Percentiles rank a stretch among this genome's conserved stretches.
These are phyloP conservation scores for Trichechus manatus DNA, from an alignment of 2,113 vertebrate species.

Conservation along the genomic window DNA sequence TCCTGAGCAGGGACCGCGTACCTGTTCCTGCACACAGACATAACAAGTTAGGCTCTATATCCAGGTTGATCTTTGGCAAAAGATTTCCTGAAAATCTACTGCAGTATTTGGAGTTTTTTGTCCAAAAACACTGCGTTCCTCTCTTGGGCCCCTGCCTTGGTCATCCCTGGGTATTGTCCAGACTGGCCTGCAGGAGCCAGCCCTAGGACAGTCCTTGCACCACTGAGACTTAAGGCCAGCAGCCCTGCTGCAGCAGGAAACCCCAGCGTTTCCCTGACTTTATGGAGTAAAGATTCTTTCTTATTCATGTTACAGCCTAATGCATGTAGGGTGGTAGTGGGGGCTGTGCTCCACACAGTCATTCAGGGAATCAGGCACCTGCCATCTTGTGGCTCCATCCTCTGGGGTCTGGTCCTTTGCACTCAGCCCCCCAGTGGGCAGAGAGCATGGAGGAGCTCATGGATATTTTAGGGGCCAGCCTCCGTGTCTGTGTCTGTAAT, in stretches of 20 bases:
- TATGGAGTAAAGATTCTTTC: not conserved
- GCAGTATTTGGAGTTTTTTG: not conserved
- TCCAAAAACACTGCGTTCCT: not conserved
- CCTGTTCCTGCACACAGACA: not conserved
- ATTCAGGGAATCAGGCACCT: not conserved
- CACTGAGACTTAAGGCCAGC: not conserved
- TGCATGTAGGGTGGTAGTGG: accelerated
- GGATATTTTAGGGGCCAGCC: not conserved
- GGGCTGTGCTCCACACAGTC: not conserved
- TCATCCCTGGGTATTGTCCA: not conserved
- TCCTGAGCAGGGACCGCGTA: not conserved
- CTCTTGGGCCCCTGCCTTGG: not conserved
- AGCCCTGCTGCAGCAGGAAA: not conserved
- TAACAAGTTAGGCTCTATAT: accelerated
- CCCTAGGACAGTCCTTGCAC: not conserved
- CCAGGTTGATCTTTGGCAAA: not conserved
- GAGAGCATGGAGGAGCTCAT: not conserved
- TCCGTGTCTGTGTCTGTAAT: not conserved
- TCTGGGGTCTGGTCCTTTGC: not conserved
- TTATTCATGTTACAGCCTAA: not conserved
- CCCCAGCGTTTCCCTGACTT: not conserved
- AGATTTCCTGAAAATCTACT: not conserved
- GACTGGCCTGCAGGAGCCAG: not conserved
- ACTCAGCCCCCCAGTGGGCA: not conserved
- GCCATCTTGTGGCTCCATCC: not conserved